phyloP scores from a whole-genome alignment of 1,140 invertebrate genomes.

The Agraylea sexmaculata region DNA sequence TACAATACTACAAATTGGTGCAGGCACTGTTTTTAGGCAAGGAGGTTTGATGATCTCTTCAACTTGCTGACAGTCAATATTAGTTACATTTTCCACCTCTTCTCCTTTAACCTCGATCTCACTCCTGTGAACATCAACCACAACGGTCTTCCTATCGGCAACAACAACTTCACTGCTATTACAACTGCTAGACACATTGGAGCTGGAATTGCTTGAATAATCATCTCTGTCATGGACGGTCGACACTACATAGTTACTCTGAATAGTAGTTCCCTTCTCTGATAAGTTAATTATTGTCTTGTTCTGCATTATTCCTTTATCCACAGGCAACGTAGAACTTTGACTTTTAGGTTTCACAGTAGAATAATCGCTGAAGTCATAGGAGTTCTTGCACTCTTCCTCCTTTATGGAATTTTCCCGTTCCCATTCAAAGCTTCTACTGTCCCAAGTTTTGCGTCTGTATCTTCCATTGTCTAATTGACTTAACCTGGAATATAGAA shows the following conservation, averaged over 20 bases:
- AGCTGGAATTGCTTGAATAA: conserved; percentile 7
- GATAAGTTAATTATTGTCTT: conserved; percentile 56
- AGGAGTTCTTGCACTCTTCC: conserved; percentile 12
- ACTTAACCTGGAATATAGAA: conserved; percentile 15
- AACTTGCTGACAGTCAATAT: conserved; percentile 16
- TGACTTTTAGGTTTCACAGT: too few relatives aligned
- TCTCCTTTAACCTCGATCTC: conserved; percentile 21
- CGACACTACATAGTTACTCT: conserved; percentile 42
- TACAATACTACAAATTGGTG: conserved; percentile 10
- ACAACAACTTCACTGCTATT: not conserved
- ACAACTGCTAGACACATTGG: conserved; percentile 4
- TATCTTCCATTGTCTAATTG: conserved; percentile 18
- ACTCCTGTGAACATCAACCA: conserved; percentile 48
- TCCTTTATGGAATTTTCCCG: conserved; percentile 17
- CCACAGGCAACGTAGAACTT: too few relatives aligned
- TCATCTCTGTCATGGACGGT: conserved; percentile 8
- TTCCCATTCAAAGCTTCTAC: conserved; percentile 18
- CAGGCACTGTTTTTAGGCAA: conserved; percentile 16
- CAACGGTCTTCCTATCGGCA: conserved; percentile 44
- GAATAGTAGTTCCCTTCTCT: conserved; percentile 53
- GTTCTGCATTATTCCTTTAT: conserved; percentile 28
- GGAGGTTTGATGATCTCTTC: conserved; percentile 4
- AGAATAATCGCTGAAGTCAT: conserved; percentile 9
- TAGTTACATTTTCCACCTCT: conserved; percentile 14
- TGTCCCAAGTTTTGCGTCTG: conserved; percentile 17